Percentiles rank a stretch among this genome's conserved stretches.
Conservation (phyloP, 2,113 vertebrate genomes). For the Rhea americana region DNA sequence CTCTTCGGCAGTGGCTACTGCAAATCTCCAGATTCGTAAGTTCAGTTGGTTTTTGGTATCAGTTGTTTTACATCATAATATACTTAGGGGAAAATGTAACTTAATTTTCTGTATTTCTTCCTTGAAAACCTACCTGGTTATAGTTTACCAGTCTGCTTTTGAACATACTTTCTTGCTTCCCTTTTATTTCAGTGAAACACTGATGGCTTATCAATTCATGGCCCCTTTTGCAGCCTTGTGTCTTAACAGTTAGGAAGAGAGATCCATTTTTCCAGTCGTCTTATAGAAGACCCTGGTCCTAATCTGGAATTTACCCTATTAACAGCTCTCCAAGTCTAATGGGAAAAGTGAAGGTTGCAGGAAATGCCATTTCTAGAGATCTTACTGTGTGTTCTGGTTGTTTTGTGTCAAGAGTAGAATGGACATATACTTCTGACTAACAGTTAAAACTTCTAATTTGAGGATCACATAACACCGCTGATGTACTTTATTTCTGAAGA, state of each 20-base stretch:
- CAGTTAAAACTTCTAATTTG: not conserved
- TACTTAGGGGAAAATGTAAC: not conserved
- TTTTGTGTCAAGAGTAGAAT: not conserved
- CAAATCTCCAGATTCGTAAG: slow-evolving; percentile 93
- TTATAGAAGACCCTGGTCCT: not conserved
- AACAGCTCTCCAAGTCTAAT: not conserved
- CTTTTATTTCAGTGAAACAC: not conserved
- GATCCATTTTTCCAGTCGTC: not conserved
- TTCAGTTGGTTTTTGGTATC: rapidly evolving
- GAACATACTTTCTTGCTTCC: not conserved
- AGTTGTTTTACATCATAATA: rapidly evolving
- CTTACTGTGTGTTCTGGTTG: not conserved
- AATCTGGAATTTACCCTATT: not conserved
- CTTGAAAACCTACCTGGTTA: not conserved
- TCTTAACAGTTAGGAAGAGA: not conserved
- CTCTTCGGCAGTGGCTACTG: slow-evolving; percentile 97
- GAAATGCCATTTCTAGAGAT: not conserved
- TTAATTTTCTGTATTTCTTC: not conserved
- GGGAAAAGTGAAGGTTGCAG: not conserved
- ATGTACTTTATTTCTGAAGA: not conserved
- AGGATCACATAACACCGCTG: not conserved
- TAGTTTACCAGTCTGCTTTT: not conserved
- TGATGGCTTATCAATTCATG: not conserved
- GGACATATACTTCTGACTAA: not conserved
- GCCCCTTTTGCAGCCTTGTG: not conserved